Evolutionary conservation across 2,888 invertebrate species (phyloP).

Genomic region (Oscheius onirici): DNA sequence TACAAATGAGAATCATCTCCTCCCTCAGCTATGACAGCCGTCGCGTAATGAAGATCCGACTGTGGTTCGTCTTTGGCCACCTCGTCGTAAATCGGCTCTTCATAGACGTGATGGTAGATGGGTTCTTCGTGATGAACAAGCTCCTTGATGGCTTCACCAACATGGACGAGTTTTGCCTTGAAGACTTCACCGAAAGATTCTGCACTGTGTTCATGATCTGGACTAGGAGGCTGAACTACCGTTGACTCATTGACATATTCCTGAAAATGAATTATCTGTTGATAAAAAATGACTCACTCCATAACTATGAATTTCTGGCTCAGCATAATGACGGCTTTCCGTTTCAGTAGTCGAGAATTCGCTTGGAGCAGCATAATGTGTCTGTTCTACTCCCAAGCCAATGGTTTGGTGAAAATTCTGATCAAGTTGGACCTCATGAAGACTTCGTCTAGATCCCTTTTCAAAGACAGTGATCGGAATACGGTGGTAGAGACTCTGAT

Average conservation of each 20-base stretch:
- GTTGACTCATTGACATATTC: slow-evolving; percentile 17
- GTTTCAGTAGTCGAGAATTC: too few relatives aligned
- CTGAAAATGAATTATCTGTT: slow-evolving; percentile 2
- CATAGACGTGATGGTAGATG: slow-evolving; percentile 31
- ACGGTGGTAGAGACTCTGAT: not conserved
- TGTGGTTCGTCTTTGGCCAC: slow-evolving; percentile 1
- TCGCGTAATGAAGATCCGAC: slow-evolving; percentile 28
- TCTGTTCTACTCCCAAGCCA: too few relatives aligned
- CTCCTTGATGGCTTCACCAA: slow-evolving; percentile 24
- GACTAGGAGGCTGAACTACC: slow-evolving; percentile 21
- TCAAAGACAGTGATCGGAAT: slow-evolving; percentile 5
- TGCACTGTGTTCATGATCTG: not conserved
- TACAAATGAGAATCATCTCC: slow-evolving; percentile 25
- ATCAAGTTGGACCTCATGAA: not conserved
- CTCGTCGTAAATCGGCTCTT: slow-evolving; percentile 26
- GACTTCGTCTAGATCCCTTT: not conserved
- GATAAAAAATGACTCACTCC: too few relatives aligned
- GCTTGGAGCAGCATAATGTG: too few relatives aligned
- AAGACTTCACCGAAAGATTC: slow-evolving; percentile 4
- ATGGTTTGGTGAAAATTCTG: not conserved
- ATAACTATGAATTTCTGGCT: not conserved
- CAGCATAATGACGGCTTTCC: not conserved
- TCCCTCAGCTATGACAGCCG: slow-evolving; percentile 7
- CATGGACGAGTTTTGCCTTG: slow-evolving; percentile 3
- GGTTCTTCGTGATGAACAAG: not conserved